Conservation (phyloP, 2,888 invertebrate genomes). For the Quadroppia sp. region DNA sequence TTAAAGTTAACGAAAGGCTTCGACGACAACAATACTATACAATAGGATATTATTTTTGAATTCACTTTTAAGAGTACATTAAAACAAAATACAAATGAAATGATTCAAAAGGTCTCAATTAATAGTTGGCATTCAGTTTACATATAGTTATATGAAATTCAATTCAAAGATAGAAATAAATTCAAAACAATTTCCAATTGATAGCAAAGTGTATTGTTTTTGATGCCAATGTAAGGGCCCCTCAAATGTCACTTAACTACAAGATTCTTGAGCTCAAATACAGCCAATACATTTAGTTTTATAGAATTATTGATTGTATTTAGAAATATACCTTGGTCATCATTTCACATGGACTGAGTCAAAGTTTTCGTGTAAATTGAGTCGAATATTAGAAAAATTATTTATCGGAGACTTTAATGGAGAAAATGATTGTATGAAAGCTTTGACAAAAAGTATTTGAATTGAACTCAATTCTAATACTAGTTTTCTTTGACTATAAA, state of each 20-base stretch:
- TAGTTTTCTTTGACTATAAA: not conserved
- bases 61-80: constrained; percentile 1
- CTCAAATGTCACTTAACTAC: constrained; percentile 31
- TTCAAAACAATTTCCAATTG: not conserved
- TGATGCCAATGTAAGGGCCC: not conserved
- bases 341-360: too few species aligned
- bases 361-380: too few species aligned
- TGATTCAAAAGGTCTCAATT: too few species aligned
- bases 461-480: not conserved
- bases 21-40: constrained; percentile 1
- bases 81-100: not conserved
- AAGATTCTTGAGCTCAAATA: not conserved
- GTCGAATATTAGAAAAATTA: too few species aligned
- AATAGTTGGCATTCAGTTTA: too few species aligned
- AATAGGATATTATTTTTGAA: not conserved
- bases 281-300: too few species aligned
- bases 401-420: too few species aligned
- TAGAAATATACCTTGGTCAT: too few species aligned
- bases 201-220: too few species aligned
- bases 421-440: too few species aligned
- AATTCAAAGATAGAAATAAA: not conserved
- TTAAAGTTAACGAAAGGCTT: constrained; percentile 10
- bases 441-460: not conserved
- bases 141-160: too few species aligned
- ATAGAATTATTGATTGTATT: too few species aligned